phyloP scores from a whole-genome alignment of 1,140 invertebrate genomes.

The Melipona quadrifasciata region DNA sequence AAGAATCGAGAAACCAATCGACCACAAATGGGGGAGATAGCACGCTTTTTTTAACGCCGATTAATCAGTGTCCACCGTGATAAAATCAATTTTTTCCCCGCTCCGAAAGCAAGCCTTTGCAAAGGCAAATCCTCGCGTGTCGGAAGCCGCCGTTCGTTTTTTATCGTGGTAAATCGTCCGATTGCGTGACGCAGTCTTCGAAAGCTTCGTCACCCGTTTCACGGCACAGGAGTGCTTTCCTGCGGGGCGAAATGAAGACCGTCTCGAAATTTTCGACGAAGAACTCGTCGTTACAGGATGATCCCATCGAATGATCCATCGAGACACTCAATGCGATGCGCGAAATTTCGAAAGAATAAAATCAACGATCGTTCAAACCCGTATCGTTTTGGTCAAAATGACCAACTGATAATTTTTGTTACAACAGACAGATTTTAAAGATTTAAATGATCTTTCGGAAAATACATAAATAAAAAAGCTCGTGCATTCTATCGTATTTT shows the following conservation, averaged over 20 bases:
- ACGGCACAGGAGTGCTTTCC: background rate
- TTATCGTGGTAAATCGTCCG: background rate
- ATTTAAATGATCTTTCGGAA: too few relatives aligned
- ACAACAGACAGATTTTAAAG: too few relatives aligned
- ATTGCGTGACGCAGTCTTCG: background rate
- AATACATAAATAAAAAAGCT: too few relatives aligned
- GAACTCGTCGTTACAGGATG: background rate
- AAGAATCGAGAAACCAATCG: background rate
- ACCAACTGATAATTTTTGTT: too few relatives aligned
- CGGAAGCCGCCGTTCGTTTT: background rate
- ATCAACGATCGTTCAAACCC: background rate
- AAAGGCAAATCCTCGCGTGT: too few relatives aligned
- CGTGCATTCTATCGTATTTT: too few relatives aligned
- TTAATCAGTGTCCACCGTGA: conserved; percentile 10
- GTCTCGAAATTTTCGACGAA: background rate
- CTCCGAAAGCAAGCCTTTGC: background rate
- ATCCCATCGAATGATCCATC: conserved; percentile 19
- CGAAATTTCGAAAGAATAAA: conserved; percentile 17
- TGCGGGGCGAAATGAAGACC: background rate
- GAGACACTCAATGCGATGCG: background rate
- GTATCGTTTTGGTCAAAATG: background rate
- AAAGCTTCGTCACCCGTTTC: background rate
- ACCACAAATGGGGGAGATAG: background rate
- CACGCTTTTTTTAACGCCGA: background rate
- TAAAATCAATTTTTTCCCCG: background rate